Conservation (phyloP, 2,888 invertebrate genomes). For the Melikaiella ostensackeni region DNA sequence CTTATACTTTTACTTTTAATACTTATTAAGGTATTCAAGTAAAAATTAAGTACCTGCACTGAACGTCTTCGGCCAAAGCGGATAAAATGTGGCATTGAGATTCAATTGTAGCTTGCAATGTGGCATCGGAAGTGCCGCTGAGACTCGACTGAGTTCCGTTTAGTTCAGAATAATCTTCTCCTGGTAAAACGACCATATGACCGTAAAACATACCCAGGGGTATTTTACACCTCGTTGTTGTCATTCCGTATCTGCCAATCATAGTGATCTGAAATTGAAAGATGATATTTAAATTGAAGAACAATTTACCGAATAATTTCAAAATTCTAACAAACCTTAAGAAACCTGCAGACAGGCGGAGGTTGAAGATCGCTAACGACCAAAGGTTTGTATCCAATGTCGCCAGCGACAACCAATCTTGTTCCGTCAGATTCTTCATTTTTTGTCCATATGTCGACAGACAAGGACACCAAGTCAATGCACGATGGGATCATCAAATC, state of each 20-base stretch:
- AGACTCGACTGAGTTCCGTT: constrained; percentile 65
- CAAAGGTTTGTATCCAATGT: constrained; percentile 91
- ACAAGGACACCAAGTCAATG: constrained; percentile 89
- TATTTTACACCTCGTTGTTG: constrained; percentile 92
- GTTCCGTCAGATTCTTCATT: constrained; percentile 92
- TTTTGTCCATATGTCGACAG: constrained; percentile 93
- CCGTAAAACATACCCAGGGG: constrained; percentile 97
- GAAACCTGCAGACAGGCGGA: constrained; percentile 91
- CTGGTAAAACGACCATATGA: constrained; percentile 87
- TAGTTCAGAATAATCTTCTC: constrained; percentile 77
- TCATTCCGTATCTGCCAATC: constrained; percentile 94
- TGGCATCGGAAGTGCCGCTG: constrained; percentile 65
- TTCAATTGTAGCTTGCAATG: constrained; percentile 75
- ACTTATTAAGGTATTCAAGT: background rate
- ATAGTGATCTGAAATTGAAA: constrained; percentile 85
- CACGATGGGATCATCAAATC: constrained; percentile 91
- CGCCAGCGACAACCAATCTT: constrained; percentile 89
- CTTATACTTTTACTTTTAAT: background rate
- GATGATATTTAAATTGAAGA: no score
- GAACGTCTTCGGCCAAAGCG: constrained; percentile 87
- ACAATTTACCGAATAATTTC: constrained; percentile 10
- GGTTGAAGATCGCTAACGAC: constrained; percentile 94
- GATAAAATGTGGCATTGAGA: constrained; percentile 83
- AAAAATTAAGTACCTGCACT: constrained; percentile 81
- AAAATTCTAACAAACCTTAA: constrained; percentile 83